These are phyloP conservation scores for Sebastes baramenuke DNA, from an alignment of 2,797 vertebrate genomes.

Conservation along the genomic window DNA sequence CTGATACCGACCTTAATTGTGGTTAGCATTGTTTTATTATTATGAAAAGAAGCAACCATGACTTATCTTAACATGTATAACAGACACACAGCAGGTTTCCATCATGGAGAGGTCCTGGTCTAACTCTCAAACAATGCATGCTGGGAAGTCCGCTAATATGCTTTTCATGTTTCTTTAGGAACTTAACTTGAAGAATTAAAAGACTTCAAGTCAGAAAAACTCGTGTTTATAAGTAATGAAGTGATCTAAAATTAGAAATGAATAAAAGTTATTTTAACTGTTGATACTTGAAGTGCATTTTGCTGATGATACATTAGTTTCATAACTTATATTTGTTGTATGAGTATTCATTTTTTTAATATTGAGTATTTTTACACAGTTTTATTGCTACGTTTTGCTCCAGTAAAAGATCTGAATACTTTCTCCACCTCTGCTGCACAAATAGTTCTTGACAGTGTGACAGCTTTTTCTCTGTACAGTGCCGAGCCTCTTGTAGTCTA, in stretches of 20 bases:
- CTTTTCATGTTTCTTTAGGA: neutral
- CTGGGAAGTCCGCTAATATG: neutral
- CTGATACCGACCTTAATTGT: neutral
- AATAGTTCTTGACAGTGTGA: slow-evolving; percentile 74
- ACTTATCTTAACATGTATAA: neutral
- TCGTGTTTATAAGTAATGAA: neutral
- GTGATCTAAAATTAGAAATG: neutral
- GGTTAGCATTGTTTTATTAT: neutral
- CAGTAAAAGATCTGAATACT: neutral
- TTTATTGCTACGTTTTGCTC: neutral
- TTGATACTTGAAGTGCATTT: neutral
- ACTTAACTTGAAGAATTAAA: neutral
- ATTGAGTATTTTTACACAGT: neutral
- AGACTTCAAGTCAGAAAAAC: neutral
- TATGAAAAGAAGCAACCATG: neutral
- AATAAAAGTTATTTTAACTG: neutral
- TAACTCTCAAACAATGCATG: neutral
- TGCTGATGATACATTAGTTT: neutral
- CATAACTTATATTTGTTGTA: fast-evolving
- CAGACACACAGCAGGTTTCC: neutral
- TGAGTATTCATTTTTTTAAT: no score
- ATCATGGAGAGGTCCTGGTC: neutral
- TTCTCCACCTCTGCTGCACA: slow-evolving; percentile 36
- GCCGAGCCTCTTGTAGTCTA: slow-evolving; percentile 43
- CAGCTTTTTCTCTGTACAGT: slow-evolving; percentile 48